Evolutionary conservation across 1,140 invertebrate species (phyloP), one percentile per base, ranked within the genome.

Genomic region (Lasioglossum baleicum): DNA sequence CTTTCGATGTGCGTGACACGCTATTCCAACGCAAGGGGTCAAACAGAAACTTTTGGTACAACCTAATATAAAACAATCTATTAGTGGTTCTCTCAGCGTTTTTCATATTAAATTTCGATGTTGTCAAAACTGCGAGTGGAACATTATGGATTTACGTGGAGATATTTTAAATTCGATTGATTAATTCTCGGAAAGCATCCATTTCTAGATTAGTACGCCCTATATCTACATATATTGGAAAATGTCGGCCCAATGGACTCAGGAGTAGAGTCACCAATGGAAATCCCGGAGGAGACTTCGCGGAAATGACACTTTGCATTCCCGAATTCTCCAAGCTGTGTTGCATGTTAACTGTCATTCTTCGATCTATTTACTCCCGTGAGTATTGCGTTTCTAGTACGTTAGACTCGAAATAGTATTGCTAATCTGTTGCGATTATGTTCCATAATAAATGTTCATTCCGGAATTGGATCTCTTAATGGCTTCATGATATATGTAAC

Each of bases 221-320:
- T 51, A 6, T 35, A 35, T 35, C 1, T 13, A 20, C 20, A 20
- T 48, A 20, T 40, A 20, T 48, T 0, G 11, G 17, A 20, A 20
- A n/a, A 61, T 40, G 35, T 51, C 11, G 48, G 11, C 17, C 58
- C n/a, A 48, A 2, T 20, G 13, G 68, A 53, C 40, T 64, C 48
- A 6, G 17, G 2, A 61, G n/a, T n/a, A 20, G 26, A 48, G 51
- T 68, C 64, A 26, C 53, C 53, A 26, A 80, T 80, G 64, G 64
- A 61, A 80, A 75, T 75, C 53, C 72, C 64, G 20, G 7, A 31
- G 71, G 63, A 80, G 71, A 44, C 65, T 67, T 8, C 71, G 40
- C 17, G 64, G 71, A 44, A 44, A 67, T 67, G 77, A 80, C 71
- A 80, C 72, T 80, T 75, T 67, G 71, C 78, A 80, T 80, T 80